phyloP scores from a whole-genome alignment of 2,888 invertebrate genomes.

The Platerodrilus igneus region DNA sequence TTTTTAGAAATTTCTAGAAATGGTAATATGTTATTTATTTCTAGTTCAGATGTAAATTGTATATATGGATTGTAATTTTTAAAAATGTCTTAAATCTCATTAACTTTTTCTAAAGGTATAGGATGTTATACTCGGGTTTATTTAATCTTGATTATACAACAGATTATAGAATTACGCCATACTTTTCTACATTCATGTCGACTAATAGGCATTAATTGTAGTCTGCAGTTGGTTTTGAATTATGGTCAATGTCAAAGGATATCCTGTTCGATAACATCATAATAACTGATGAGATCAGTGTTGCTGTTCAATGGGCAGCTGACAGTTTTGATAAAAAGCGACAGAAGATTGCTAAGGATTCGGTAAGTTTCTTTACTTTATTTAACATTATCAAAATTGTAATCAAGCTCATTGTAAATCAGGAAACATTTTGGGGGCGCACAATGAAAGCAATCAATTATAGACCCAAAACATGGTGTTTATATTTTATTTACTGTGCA shows the following conservation, averaged over 20 bases:
- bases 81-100: too few species aligned
- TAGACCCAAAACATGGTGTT: conserved; percentile 75
- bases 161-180: too few species aligned
- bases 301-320: conserved; percentile 75
- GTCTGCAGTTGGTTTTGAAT: conserved; percentile 91
- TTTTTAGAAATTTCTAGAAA: too few species aligned
- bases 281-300: conserved; percentile 74
- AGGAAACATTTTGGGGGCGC: conserved; percentile 67
- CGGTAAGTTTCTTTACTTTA: conserved; percentile 57
- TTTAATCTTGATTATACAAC: too few species aligned
- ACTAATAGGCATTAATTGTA: conserved; percentile 44
- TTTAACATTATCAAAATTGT: not conserved
- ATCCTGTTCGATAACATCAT: conserved; percentile 95
- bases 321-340: conserved; percentile 82
- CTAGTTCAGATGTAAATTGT: too few species aligned
- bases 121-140: too few species aligned
- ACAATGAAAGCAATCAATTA: conserved; percentile 70
- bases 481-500: conserved; percentile 72
- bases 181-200: too few species aligned
- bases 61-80: too few species aligned
- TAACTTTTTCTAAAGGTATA: too few species aligned
- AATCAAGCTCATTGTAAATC: too few species aligned
- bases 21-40: too few species aligned
- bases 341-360: conserved; percentile 72
- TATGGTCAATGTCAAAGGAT: conserved; percentile 97